phyloP scores from a whole-genome alignment of 2,113 vertebrate species.

The Carollia perspicillata region DNA sequence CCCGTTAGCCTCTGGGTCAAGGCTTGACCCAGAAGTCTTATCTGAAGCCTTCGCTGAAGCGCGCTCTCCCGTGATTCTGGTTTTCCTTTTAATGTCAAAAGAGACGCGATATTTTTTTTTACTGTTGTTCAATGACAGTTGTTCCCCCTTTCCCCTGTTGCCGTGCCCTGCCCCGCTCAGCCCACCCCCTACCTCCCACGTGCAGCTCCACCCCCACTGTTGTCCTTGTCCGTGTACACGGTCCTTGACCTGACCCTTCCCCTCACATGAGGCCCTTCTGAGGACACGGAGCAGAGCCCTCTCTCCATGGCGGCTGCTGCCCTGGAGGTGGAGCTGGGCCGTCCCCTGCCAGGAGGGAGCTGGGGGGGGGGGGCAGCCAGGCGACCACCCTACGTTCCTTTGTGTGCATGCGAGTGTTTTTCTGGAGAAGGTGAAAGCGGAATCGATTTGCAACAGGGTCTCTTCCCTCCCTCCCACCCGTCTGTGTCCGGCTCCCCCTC shows the following conservation, averaged over 20 bases:
- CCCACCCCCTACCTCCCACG: too few species aligned
- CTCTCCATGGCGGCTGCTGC: neutral
- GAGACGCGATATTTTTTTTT: too few species aligned
- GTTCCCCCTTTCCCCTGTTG: too few species aligned
- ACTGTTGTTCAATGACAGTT: too few species aligned
- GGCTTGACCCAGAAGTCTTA: neutral
- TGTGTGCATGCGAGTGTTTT: neutral
- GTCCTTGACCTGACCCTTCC: too few species aligned
- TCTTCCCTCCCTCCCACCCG: conserved; percentile 37
- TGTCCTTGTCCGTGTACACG: too few species aligned
- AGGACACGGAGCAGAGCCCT: neutral
- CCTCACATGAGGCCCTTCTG: neutral
- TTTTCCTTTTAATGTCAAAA: too few species aligned
- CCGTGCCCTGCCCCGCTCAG: too few species aligned
- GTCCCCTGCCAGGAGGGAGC: neutral
- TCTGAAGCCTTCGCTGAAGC: neutral
- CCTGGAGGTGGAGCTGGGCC: neutral
- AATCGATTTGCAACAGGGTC: neutral
- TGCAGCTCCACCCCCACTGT: too few species aligned
- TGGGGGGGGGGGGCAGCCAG: neutral
- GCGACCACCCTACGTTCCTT: neutral
- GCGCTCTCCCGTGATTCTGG: neutral
- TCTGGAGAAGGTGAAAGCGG: conserved; percentile 56
- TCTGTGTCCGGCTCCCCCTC: conserved; percentile 33
- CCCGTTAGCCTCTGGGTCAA: neutral